Percentiles rank a stretch among this genome's conserved stretches.
These are phyloP conservation scores for Selene dorsalis DNA, from an alignment of 2,797 vertebrate genomes.

Conservation along the genomic window DNA sequence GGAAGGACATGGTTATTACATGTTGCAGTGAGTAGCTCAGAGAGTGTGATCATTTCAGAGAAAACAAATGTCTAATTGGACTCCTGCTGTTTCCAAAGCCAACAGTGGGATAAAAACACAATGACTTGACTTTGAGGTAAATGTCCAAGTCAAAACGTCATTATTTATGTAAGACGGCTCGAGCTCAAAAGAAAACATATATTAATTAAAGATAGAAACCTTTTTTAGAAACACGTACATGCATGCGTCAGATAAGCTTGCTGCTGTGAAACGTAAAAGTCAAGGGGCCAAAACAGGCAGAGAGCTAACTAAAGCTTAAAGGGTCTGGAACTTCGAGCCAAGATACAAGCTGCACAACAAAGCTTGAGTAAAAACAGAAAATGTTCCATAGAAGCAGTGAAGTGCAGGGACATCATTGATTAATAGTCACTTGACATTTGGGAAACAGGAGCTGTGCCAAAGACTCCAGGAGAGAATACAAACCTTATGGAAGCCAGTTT, in stretches of 20 bases:
- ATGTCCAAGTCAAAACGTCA: slow-evolving; percentile 19
- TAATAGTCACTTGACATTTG: background rate
- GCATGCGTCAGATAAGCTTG: background rate
- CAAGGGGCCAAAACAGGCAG: background rate
- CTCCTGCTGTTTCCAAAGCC: slow-evolving; percentile 44
- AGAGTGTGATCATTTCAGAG: slow-evolving; percentile 20
- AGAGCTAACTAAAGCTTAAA: background rate
- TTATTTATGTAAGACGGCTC: slow-evolving; percentile 24
- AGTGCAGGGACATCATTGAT: background rate
- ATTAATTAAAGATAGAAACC: slow-evolving; percentile 1
- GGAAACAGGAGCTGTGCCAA: background rate
- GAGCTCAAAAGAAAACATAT: slow-evolving; percentile 23
- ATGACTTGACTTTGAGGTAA: slow-evolving; percentile 52
- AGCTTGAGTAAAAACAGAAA: background rate
- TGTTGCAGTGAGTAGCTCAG: slow-evolving; percentile 29
- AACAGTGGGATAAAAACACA: slow-evolving; percentile 42
- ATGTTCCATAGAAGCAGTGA: background rate
- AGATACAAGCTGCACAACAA: background rate
- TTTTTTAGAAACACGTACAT: background rate
- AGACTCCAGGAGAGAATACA: background rate
- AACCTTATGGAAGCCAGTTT: background rate
- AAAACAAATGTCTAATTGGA: slow-evolving; percentile 41
- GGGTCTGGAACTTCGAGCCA: background rate
- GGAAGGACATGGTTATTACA: slow-evolving; percentile 23
- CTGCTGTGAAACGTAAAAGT: background rate